These are phyloP conservation scores for Plecotus auritus DNA, from an alignment of 2,113 vertebrate genomes.

Conservation along the genomic window DNA sequence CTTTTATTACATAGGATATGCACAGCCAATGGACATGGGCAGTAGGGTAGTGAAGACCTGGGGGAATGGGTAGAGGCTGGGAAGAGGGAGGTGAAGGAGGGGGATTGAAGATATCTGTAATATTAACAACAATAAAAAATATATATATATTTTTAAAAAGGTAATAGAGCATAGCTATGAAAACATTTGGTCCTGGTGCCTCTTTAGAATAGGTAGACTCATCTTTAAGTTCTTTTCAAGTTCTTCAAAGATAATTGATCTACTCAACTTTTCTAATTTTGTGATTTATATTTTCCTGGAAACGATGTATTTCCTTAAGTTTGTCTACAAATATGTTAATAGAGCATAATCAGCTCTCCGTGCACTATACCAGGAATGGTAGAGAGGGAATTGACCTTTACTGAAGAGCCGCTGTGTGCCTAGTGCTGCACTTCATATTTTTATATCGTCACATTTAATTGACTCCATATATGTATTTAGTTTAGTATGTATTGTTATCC, in stretches of 20 bases:
- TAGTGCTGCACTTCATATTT: neutral
- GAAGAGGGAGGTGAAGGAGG: too few species aligned
- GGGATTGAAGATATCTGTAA: too few species aligned
- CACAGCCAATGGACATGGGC: too few species aligned
- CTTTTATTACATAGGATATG: too few species aligned
- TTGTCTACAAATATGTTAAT: neutral
- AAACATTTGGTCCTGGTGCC: neutral
- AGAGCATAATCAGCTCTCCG: neutral
- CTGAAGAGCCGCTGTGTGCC: neutral
- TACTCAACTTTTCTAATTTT: neutral
- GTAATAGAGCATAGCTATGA: neutral
- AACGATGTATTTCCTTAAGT: neutral
- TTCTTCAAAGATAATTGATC: neutral
- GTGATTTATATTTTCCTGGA: conserved; percentile 27
- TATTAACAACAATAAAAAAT: too few species aligned
- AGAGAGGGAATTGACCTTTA: neutral
- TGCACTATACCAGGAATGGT: neutral
- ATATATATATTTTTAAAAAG: neutral
- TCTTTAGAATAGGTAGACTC: neutral
- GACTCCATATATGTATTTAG: neutral
- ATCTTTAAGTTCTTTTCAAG: neutral
- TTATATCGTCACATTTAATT: neutral
- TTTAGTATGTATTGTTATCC: neutral
- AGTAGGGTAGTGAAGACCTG: too few species aligned
- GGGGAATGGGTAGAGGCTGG: too few species aligned